phyloP scores from a whole-genome alignment of 2,113 vertebrate species.

The Neogale vison region DNA sequence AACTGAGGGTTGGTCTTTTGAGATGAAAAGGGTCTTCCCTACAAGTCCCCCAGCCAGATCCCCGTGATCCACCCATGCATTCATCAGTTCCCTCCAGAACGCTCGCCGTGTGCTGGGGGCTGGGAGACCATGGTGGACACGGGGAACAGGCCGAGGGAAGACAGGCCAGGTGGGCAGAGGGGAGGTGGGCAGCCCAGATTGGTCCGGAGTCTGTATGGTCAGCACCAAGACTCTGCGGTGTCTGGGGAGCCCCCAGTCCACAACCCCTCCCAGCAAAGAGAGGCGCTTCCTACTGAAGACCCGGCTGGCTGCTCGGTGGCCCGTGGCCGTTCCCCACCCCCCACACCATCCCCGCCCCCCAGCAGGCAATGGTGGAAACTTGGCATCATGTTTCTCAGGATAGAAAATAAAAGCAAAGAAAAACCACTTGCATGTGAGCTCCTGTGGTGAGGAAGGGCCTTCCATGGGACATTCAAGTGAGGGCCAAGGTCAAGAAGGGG shows the following conservation, averaged over 20 bases:
- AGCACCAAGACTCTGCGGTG: background rate
- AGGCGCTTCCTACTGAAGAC: background rate
- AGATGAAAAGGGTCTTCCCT: background rate
- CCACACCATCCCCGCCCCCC: too few relatives aligned
- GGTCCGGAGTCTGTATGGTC: background rate
- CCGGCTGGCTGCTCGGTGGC: background rate
- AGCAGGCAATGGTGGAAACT: background rate
- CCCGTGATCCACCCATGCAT: background rate
- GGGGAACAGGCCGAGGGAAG: background rate
- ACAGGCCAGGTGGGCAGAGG: background rate
- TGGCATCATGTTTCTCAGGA: background rate
- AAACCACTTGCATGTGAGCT: background rate
- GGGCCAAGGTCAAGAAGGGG: background rate
- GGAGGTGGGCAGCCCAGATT: background rate
- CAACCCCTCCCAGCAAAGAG: background rate
- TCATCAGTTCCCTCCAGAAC: background rate
- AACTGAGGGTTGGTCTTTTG: background rate
- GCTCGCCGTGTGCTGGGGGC: background rate
- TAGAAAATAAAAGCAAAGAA: background rate
- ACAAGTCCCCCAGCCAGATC: background rate
- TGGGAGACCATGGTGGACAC: accelerated
- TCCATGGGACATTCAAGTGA: accelerated
- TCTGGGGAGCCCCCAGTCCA: background rate
- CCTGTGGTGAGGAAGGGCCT: background rate
- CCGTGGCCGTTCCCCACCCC: accelerated